Percentiles rank a stretch among this genome's conserved stretches.
phyloP scores from a whole-genome alignment of 2,888 invertebrate genomes.

The Drosophila flavopinicola region DNA sequence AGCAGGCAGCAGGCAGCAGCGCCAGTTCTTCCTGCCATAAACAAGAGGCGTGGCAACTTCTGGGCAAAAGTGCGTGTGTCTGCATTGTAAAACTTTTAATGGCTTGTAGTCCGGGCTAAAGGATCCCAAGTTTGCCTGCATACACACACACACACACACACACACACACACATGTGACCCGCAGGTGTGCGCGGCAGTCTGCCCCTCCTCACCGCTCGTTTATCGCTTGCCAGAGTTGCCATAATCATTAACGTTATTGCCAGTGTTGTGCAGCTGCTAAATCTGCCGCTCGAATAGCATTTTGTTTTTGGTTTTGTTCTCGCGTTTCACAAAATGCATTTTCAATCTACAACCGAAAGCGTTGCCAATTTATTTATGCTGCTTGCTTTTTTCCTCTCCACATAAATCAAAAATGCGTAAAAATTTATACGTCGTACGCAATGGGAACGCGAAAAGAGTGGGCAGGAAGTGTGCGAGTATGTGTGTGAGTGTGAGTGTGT shows the following conservation, averaged over 20 bases:
- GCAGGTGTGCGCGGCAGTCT: constrained; percentile 53
- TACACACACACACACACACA: not conserved
- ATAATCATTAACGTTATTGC: constrained; percentile 78
- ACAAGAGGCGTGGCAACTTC: constrained; percentile 36
- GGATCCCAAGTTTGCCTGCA: constrained; percentile 17
- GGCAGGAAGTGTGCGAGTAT: not conserved
- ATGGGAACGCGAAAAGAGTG: constrained; percentile 1
- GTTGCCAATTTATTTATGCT: constrained; percentile 64
- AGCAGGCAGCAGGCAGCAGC: constrained; percentile 14
- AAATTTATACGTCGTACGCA: constrained; percentile 63
- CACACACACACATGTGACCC: constrained; percentile 62
- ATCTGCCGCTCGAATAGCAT: constrained; percentile 39
- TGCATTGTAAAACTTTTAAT: constrained; percentile 81
- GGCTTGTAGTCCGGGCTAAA: constrained; percentile 53
- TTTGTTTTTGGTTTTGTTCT: constrained; percentile 15
- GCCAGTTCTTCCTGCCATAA: not conserved
- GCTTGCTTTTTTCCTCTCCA: constrained; percentile 43
- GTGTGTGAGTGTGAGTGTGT: constrained; percentile 11
- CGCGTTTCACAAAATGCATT: constrained; percentile 60
- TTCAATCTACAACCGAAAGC: constrained; percentile 63
- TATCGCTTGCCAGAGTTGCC: constrained; percentile 44
- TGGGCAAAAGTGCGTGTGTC: constrained; percentile 73
- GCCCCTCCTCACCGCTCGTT: not conserved
- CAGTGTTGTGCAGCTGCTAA: constrained; percentile 52
- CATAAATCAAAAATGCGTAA: constrained; percentile 80